Evolutionary conservation across 37 sponge, comb jelly and placozoan genomes (phyloP), one percentile per base, ranked within the genome.

Genomic region (Aphrocallistes beatrix): DNA sequence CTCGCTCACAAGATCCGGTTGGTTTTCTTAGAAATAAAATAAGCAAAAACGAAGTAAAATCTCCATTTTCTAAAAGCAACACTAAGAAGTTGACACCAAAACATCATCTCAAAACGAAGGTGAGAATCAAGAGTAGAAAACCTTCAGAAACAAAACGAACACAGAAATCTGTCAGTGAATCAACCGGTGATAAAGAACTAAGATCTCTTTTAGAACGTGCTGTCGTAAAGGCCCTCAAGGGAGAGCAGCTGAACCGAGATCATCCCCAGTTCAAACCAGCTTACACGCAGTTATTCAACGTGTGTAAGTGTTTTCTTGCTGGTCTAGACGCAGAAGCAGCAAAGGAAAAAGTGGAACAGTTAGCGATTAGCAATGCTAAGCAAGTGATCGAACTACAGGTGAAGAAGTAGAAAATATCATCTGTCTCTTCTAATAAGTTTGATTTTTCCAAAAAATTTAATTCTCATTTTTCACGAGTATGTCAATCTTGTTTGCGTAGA

Each of bases 201-300:
- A 60, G 75, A 30, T 25, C 32, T 60, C 75, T 60, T 13, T 13
- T 60, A 60, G 75, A 60, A 60, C 8, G 75, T 19, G 75, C 75
- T 13, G 75, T 60, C 28, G 8, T 60, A 6, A 60, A 28, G n/a
- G 75, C 75, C 34, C 75, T 60, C 75, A 60, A 60, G 75, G 75
- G 75, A 3, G 75, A 60, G 21, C 8, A 3, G 28, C 3, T 60
- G 75, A 60, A 19, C 28, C 75, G 75, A 3, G 75, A 60, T 3
- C 75, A 60, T 60, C 75, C 75, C 8, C 75, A 60, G 75, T 60
- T 60, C 75, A 60, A 60, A 30, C 34, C 75, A 6, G 75, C 75
- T 60, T 60, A 60, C 75, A 60, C 75, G 3, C 75, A 60, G 34
- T 13, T 60, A 30, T 60, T 60, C 34, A 60, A 60, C 34, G 75